A percentile compares a stretch with the other conserved stretches of the same genome.
Conservation (phyloP, 1,140 invertebrate species). For the Paraescarpia echinospica region DNA sequence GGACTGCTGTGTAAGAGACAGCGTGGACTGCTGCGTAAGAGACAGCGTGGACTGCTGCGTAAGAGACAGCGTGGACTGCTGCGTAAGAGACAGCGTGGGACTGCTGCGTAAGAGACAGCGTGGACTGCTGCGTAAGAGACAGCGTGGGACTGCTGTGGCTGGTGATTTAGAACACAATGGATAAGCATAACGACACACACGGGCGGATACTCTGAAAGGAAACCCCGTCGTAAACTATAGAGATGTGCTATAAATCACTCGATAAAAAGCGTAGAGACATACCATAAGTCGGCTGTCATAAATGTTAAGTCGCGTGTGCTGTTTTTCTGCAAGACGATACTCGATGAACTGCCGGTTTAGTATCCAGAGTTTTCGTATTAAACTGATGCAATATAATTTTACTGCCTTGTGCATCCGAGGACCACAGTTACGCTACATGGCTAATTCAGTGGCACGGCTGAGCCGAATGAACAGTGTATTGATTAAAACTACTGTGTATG, state of each 20-base stretch:
- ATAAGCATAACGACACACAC: background rate
- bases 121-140: too few relatives aligned
- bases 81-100: too few relatives aligned
- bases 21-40: too few relatives aligned
- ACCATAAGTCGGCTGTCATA: background rate
- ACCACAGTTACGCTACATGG: background rate
- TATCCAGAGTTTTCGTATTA: background rate
- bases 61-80: too few relatives aligned
- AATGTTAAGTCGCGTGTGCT: background rate
- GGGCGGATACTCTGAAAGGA: background rate
- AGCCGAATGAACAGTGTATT: too few relatives aligned
- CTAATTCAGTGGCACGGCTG: background rate
- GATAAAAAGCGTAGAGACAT: background rate
- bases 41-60: too few relatives aligned
- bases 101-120: too few relatives aligned
- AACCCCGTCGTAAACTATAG: background rate
- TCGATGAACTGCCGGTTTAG: background rate
- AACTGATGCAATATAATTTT: background rate
- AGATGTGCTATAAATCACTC: background rate
- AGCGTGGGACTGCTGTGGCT: too few relatives aligned
- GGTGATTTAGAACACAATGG: too few relatives aligned
- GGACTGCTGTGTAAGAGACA: too few relatives aligned
- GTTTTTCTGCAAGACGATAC: background rate
- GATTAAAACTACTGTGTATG: too few relatives aligned
- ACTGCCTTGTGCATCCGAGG: background rate